A percentile compares a stretch with the other conserved stretches of the same genome.
Evolutionary conservation across 2,888 invertebrate genomes (phyloP).

Genomic region (Nomada ruficornis): DNA sequence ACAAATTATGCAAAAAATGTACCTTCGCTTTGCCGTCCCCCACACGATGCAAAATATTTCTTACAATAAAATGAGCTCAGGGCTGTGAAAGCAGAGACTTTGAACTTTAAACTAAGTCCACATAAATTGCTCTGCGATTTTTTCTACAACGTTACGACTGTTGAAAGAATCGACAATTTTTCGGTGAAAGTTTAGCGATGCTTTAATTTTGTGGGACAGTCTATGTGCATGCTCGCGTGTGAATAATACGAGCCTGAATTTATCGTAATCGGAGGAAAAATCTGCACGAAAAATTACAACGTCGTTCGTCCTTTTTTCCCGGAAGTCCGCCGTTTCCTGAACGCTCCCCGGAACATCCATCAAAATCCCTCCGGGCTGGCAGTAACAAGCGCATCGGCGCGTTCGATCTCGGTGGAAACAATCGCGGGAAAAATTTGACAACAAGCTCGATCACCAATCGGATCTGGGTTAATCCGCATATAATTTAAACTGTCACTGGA

Average conservation of each 20-base stretch:
- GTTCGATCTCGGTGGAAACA: constrained; percentile 18
- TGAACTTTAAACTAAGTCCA: no score
- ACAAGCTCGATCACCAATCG: constrained; percentile 15
- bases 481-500: constrained; percentile 37
- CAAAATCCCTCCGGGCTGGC: background rate
- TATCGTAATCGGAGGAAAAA: background rate
- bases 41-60: no score
- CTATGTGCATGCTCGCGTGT: background rate
- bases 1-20: no score
- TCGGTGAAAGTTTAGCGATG: no score
- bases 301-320: background rate
- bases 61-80: no score
- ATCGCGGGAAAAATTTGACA: constrained; percentile 21
- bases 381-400: constrained; percentile 1
- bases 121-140: no score
- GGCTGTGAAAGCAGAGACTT: no score
- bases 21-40: no score
- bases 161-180: no score
- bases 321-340: background rate
- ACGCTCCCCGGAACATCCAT: background rate
- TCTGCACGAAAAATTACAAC: background rate
- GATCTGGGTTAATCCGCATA: constrained; percentile 47
- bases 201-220: no score
- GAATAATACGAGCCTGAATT: background rate
- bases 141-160: no score